Evolutionary conservation across 2,888 invertebrate species (phyloP).

Genomic region (Alloplasta piceator): DNA sequence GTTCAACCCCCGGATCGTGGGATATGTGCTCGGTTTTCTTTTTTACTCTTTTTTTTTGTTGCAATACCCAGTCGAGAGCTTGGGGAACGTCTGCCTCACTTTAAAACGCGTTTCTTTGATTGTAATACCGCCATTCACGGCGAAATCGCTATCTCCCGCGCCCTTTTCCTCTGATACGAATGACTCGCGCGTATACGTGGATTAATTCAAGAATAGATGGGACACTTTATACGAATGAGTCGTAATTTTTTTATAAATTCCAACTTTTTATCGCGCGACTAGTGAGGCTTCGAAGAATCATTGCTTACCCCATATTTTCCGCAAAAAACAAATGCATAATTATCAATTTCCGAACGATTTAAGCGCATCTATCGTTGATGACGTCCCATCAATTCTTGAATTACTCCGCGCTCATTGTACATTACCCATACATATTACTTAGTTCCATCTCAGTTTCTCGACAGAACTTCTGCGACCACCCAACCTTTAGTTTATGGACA

Average conservation of each 20-base stretch:
- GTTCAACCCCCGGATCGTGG: constrained; percentile 12
- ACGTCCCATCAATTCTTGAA: background rate
- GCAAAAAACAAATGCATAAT: no score
- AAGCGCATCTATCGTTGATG: no score
- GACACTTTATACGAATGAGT: no score
- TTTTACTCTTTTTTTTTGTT: no score
- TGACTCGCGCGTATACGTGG: background rate
- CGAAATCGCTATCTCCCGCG: constrained; percentile 69
- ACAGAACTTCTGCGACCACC: constrained; percentile 21
- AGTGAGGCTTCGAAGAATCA: no score
- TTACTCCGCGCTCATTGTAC: background rate
- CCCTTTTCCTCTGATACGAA: constrained; percentile 44
- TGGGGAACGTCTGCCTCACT: constrained; percentile 75
- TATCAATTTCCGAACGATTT: no score
- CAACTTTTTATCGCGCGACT: no score
- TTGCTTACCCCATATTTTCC: no score
- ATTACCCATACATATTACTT: background rate
- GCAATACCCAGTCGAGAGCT: constrained; percentile 21
- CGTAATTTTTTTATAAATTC: no score
- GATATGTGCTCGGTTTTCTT: constrained; percentile 1
- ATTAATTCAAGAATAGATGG: background rate
- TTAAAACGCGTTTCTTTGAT: constrained; percentile 80
- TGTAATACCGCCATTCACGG: constrained; percentile 75
- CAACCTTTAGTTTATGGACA: constrained; percentile 5
- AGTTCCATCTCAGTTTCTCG: constrained; percentile 7